Evolutionary conservation across 2,113 vertebrate genomes (phyloP).

Genomic region (Pholis gunnellus): DNA sequence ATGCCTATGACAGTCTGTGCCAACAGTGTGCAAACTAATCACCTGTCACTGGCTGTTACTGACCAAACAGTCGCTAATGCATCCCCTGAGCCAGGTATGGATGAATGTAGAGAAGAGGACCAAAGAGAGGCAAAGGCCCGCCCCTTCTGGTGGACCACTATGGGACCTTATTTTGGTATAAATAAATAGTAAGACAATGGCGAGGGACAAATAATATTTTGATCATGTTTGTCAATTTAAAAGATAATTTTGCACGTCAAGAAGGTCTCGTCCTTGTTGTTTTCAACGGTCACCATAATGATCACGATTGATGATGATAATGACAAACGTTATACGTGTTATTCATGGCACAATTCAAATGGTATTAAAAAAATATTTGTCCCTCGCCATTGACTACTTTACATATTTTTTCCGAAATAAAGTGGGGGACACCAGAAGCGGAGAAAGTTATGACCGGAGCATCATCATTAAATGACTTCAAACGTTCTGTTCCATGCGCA

Average conservation of each 20-base stretch:
- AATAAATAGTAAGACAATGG: not conserved
- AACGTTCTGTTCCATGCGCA: not conserved
- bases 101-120: not conserved
- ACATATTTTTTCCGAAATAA: not conserved
- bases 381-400: not conserved
- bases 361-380: no score
- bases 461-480: slow-evolving; percentile 4
- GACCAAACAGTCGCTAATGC: slow-evolving; percentile 21
- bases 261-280: not conserved
- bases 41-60: slow-evolving; percentile 39
- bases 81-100: not conserved
- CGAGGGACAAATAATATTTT: not conserved
- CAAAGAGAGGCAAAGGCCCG: not conserved
- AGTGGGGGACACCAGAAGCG: no score
- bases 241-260: not conserved
- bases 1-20: slow-evolving; percentile 13
- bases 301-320: not conserved
- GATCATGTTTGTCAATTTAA: not conserved
- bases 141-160: not conserved
- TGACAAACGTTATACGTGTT: not conserved
- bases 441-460: not conserved
- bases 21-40: slow-evolving; percentile 49
- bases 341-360: not conserved
- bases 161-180: not conserved
- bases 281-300: not conserved